These are phyloP conservation scores for Brachionus manjavacas DNA, from an alignment of 1,140 invertebrate species.

Conservation along the genomic window DNA sequence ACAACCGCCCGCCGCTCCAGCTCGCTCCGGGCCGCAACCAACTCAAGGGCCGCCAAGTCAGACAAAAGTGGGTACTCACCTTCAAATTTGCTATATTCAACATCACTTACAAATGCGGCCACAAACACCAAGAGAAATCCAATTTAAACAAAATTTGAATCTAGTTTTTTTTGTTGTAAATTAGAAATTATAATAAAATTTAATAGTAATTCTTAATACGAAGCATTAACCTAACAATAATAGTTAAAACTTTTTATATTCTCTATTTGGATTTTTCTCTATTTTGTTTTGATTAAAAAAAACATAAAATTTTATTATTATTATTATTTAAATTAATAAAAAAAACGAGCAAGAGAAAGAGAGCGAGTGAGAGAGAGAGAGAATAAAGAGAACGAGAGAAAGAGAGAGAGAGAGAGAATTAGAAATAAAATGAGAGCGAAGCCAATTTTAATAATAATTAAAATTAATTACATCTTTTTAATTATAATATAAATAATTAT, in stretches of 20 bases:
- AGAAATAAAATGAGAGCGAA: constrained; percentile 10
- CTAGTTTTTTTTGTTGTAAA: neutral
- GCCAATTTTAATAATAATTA: constrained; percentile 22
- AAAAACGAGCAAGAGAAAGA: neutral
- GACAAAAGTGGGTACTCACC: neutral
- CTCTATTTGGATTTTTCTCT: neutral
- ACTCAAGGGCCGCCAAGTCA: neutral
- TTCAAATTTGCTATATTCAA: neutral
- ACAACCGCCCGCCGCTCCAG: no score
- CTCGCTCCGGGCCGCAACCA: neutral
- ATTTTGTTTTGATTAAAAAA: constrained; percentile 13
- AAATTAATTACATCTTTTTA: constrained; percentile 26
- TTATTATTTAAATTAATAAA: constrained; percentile 12
- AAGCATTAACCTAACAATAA: constrained; percentile 26
- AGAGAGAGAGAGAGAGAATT: neutral
- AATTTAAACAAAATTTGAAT: neutral
- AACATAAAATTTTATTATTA: constrained; percentile 32
- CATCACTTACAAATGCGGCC: neutral
- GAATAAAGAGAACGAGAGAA: neutral
- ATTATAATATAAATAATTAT: neutral
- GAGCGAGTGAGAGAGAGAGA: neutral
- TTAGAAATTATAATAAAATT: neutral
- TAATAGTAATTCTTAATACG: neutral
- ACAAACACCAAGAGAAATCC: neutral
- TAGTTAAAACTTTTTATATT: neutral